Evolutionary conservation across 2,797 vertebrate species (phyloP).

Genomic region (Numenius phaeopus): DNA sequence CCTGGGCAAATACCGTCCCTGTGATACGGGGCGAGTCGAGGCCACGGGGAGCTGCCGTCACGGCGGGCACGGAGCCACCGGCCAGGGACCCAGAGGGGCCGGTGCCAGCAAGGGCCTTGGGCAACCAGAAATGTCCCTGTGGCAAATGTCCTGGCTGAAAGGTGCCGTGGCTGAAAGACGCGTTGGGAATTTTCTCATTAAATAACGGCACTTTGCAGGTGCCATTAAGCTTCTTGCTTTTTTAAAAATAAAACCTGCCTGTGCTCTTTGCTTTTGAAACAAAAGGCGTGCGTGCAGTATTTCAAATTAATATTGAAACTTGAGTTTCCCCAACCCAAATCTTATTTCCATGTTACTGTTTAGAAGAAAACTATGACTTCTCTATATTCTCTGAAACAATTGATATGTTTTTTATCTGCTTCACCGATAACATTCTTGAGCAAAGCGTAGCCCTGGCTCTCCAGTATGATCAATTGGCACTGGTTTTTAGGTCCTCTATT

Average conservation of each 20-base stretch:
- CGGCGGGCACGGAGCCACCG: neutral
- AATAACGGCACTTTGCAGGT: accelerated
- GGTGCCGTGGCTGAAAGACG: neutral
- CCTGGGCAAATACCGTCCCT: accelerated
- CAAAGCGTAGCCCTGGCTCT: neutral
- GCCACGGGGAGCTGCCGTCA: neutral
- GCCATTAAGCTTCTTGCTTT: neutral
- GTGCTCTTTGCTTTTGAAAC: neutral
- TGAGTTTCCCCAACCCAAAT: neutral
- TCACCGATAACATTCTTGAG: neutral
- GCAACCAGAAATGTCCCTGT: neutral
- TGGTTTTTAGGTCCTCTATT: slow-evolving; percentile 29
- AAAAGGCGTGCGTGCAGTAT: no score
- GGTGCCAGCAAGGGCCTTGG: neutral
- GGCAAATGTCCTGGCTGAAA: neutral
- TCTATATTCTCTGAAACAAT: neutral
- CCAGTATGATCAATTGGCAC: neutral
- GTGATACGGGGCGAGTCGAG: accelerated
- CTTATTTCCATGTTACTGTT: neutral
- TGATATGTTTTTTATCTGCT: neutral
- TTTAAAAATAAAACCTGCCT: neutral
- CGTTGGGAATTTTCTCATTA: neutral
- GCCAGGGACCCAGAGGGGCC: neutral
- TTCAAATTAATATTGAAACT: neutral
- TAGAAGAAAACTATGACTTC: neutral